Evolutionary conservation across 2,113 vertebrate species (phyloP), one percentile per base, ranked within the genome.

Genomic region (Zapornia atra): DNA sequence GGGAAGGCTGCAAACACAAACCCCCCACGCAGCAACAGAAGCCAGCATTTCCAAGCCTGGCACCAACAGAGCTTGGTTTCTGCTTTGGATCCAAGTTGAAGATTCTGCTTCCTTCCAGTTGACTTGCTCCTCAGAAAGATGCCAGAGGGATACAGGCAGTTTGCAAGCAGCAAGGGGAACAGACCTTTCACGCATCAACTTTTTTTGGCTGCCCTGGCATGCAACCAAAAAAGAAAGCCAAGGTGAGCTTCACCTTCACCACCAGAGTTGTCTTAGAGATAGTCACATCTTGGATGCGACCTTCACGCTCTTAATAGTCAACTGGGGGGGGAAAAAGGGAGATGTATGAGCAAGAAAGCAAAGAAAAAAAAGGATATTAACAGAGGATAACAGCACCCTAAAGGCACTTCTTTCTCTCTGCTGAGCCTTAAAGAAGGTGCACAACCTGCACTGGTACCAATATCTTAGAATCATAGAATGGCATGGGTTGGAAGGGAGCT

Each of bases 21-120:
- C 1, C 13, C 25, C 25, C 56, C 24, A 2, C 0, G 1, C 46
- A 38, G 83, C 0, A 65, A 56, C 28, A 34, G 78, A 38, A 68
- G 38, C 13, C 1, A 85, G 12, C 2, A 0, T 26, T 73, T 84
- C 83, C 91, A 63, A 90, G 48, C 46, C 60, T 94, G 88, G 91
- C 86, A 78, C 64, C 68, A 7, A 10, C 61, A 10, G 18, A 33
- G 34, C 48, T 70, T 19, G 28, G 18, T 44, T 87, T 60, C 60
- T 59, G 61, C 65, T 72, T 7, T 11, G 5, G 36, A 76, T 92
- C 91, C 78, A 11, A 68, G 86, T 1, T 53, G 72, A 25, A 66
- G 86, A 8, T 64, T 68, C 51, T 44, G 17, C 31, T 68, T 61
- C 81, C 73, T 86, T 78, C 80, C 83, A 6, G 15, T 3, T 54